These are phyloP conservation scores for Theristicus caerulescens DNA, from an alignment of 2,113 vertebrate species.

Conservation along the genomic window DNA sequence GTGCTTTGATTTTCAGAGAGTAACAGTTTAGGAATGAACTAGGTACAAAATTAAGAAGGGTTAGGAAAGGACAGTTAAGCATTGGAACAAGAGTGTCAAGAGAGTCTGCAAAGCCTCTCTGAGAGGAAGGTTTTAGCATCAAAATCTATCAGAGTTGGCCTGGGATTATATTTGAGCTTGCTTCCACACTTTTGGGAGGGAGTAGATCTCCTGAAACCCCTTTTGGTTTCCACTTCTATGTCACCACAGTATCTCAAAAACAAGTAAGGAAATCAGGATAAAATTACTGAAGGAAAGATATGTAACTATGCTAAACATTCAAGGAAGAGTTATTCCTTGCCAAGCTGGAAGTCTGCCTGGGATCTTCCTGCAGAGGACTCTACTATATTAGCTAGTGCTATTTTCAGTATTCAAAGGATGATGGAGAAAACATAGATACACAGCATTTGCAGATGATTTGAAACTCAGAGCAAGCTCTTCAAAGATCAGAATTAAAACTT, in stretches of 20 bases:
- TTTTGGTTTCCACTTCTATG: not conserved
- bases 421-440: not conserved
- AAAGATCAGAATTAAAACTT: not conserved
- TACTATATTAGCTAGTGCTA: not conserved
- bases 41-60: not conserved
- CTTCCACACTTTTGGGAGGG: not conserved
- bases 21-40: not conserved
- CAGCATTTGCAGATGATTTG: not conserved
- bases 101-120: not conserved
- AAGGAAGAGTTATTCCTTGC: not conserved
- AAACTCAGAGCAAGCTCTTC: not conserved
- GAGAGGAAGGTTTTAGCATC: not conserved
- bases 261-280: not conserved
- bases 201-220: not conserved
- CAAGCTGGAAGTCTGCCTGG: not conserved
- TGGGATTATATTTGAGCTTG: not conserved
- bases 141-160: not conserved
- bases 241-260: not conserved
- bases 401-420: not conserved
- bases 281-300: not conserved
- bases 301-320: not conserved
- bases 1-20: not conserved
- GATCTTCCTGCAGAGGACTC: not conserved
- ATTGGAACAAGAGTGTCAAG: not conserved
- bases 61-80: not conserved